These are phyloP conservation scores for Polydrusus cervinus DNA, from an alignment of 2,888 invertebrate genomes.

Conservation along the genomic window DNA sequence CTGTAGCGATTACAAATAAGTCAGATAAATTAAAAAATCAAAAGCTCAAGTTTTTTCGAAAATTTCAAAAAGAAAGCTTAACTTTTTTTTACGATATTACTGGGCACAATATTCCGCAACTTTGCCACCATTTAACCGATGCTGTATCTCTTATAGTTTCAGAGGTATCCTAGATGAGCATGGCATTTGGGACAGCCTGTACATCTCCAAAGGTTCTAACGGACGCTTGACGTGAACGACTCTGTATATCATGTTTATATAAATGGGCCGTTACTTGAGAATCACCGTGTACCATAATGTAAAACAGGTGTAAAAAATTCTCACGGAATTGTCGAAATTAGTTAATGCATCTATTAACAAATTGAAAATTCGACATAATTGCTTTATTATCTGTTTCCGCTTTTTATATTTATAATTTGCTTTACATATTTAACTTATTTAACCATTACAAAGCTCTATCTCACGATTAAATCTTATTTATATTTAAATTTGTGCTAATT, in stretches of 20 bases:
- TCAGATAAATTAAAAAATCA: no score
- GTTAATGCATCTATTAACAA: slow-evolving; percentile 49
- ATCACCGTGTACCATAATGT: slow-evolving; percentile 10
- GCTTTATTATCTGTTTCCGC: slow-evolving; percentile 48
- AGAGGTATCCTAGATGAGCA: no score
- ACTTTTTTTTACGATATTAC: no score
- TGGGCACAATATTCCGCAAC: no score
- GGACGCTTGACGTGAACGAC: not conserved
- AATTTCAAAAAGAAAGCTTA: no score
- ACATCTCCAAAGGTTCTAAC: no score
- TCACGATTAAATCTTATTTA: slow-evolving; percentile 31
- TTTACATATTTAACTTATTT: slow-evolving; percentile 40
- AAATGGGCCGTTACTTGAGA: not conserved
- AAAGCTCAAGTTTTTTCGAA: no score
- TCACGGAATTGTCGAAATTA: slow-evolving; percentile 48
- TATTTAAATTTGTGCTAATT: slow-evolving; percentile 45
- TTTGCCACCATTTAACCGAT: no score
- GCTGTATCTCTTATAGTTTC: no score
- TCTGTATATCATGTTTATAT: not conserved
- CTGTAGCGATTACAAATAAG: no score
- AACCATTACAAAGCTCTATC: slow-evolving; percentile 31
- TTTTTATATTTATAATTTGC: slow-evolving; percentile 47
- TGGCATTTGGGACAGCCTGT: no score
- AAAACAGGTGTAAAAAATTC: slow-evolving; percentile 44
- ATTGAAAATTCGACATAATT: slow-evolving; percentile 50